Evolutionary conservation across 2,888 invertebrate genomes (phyloP).

Genomic region (Pristionchus arcanus): DNA sequence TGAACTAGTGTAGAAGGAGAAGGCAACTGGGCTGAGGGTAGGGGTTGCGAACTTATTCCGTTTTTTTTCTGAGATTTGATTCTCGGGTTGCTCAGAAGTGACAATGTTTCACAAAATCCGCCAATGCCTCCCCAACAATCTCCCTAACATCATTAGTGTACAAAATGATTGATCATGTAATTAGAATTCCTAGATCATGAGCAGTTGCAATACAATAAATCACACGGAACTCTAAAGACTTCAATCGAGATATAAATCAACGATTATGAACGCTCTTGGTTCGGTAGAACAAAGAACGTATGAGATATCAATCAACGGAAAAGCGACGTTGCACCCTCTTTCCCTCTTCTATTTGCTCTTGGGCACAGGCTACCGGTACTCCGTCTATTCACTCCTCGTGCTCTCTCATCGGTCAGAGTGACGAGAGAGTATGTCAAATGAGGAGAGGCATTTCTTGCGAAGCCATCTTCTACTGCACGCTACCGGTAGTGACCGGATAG

Average conservation of each 20-base stretch:
- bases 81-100: too few species aligned
- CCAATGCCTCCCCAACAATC: too few species aligned
- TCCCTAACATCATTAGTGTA: too few species aligned
- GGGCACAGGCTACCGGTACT: too few species aligned
- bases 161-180: too few species aligned
- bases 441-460: neutral
- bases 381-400: neutral
- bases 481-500: slow-evolving; percentile 27
- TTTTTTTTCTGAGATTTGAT: too few species aligned
- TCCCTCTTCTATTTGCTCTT: neutral
- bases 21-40: slow-evolving; percentile 11
- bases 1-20: neutral
- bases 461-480: neutral
- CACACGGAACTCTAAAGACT: too few species aligned
- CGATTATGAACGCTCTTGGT: too few species aligned
- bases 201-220: too few species aligned
- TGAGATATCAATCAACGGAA: neutral
- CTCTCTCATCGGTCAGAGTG: neutral
- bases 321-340: neutral
- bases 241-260: too few species aligned
- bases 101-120: too few species aligned
- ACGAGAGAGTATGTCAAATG: neutral
- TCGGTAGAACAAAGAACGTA: neutral
- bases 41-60: neutral
- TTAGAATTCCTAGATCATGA: too few species aligned